Evolutionary conservation across 2,113 vertebrate species (phyloP).

Genomic region (Machaerirhynchus nigripectus): DNA sequence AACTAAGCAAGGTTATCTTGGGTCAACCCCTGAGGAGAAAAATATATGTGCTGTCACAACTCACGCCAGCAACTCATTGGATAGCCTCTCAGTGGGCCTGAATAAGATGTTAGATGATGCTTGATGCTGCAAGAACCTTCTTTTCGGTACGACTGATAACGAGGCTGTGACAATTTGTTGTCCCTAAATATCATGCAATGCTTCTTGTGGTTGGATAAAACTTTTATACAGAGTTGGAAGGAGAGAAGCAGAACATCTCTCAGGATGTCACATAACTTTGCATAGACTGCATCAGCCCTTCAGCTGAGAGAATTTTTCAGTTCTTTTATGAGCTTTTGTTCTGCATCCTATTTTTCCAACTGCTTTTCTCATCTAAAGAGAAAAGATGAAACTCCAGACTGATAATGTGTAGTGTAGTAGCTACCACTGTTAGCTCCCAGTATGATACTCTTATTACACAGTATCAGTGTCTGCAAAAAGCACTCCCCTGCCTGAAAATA

Average conservation of each 20-base stretch:
- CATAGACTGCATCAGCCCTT: background rate
- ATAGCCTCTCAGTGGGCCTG: background rate
- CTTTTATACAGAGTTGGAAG: background rate
- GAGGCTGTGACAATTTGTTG: background rate
- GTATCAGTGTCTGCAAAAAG: background rate
- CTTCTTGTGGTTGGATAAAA: background rate
- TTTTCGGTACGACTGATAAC: background rate
- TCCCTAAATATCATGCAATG: background rate
- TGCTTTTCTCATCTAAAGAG: background rate
- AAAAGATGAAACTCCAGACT: background rate
- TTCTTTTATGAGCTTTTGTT: background rate
- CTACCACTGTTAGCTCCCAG: background rate
- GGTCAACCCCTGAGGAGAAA: background rate
- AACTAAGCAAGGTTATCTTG: background rate
- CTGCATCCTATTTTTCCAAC: background rate
- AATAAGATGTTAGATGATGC: background rate
- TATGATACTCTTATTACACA: background rate
- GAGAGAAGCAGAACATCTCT: background rate
- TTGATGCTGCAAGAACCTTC: background rate
- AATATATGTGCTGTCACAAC: background rate
- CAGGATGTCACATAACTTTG: background rate
- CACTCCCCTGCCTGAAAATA: background rate
- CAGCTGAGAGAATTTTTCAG: background rate
- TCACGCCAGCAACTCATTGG: background rate
- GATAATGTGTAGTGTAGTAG: background rate